These are phyloP conservation scores for Athalia circularis DNA, from an alignment of 2,888 invertebrate species.

Conservation along the genomic window DNA sequence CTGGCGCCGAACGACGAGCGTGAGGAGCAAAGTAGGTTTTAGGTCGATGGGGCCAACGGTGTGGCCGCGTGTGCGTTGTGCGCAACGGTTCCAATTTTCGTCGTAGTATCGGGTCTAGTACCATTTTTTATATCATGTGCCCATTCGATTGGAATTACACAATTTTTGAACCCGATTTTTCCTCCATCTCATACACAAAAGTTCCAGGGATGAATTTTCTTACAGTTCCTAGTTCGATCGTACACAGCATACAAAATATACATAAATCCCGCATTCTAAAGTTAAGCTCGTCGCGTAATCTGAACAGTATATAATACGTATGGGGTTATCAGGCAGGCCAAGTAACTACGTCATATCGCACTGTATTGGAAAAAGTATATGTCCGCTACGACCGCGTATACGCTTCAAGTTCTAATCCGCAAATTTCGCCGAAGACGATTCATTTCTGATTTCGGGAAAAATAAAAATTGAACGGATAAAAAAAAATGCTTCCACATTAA, in stretches of 20 bases:
- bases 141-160: neutral
- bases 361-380: conserved; percentile 47
- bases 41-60: conserved; percentile 69
- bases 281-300: conserved; percentile 45
- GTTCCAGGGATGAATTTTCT: too few species aligned
- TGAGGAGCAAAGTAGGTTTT: conserved; percentile 66
- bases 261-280: conserved; percentile 9
- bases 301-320: conserved; percentile 26
- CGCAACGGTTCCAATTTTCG: conserved; percentile 54
- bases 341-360: conserved; percentile 64
- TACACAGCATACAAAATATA: neutral
- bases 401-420: too few species aligned
- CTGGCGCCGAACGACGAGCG: conserved; percentile 52
- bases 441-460: too few species aligned
- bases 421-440: too few species aligned
- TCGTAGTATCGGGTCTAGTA: neutral
- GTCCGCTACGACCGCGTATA: too few species aligned
- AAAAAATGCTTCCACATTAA: too few species aligned
- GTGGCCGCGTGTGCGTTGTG: conserved; percentile 60
- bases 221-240: too few species aligned
- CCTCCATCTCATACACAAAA: too few species aligned
- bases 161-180: too few species aligned
- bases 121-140: neutral
- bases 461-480: too few species aligned
- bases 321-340: conserved; percentile 68